These are phyloP conservation scores for Microplitis manilae DNA, from an alignment of 2,888 invertebrate genomes.

Conservation along the genomic window DNA sequence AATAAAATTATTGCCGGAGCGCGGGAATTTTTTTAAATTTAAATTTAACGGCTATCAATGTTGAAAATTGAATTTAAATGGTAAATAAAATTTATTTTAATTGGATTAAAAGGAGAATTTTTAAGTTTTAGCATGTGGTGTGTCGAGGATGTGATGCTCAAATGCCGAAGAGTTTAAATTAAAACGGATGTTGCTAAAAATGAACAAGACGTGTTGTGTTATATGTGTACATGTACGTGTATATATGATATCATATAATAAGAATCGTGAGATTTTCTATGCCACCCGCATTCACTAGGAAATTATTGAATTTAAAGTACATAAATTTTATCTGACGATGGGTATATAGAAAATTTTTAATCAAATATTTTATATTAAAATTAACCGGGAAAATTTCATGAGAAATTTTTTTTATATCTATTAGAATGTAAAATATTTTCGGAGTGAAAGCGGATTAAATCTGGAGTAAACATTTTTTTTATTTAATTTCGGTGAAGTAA, in stretches of 20 bases:
- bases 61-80: not conserved
- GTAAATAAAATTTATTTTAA: not conserved
- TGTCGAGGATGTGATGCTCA: not conserved
- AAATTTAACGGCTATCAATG: not conserved
- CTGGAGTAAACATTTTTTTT: no score
- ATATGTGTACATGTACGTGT: not conserved
- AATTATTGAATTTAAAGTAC: no score
- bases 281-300: not conserved
- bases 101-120: not conserved
- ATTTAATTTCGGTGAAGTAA: no score
- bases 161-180: not conserved
- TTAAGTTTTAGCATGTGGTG: not conserved
- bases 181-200: not conserved
- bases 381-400: no score
- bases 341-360: no score
- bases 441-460: no score
- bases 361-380: no score
- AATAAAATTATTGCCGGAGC: not conserved
- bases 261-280: not conserved
- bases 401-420: no score
- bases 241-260: no score
- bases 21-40: not conserved
- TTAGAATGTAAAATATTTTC: no score
- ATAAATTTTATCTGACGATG: no score
- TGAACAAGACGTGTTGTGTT: not conserved